Percentiles rank a stretch among this genome's conserved stretches.
These are phyloP conservation scores for Scomber japonicus DNA, from an alignment of 2,113 vertebrate genomes.

Conservation along the genomic window DNA sequence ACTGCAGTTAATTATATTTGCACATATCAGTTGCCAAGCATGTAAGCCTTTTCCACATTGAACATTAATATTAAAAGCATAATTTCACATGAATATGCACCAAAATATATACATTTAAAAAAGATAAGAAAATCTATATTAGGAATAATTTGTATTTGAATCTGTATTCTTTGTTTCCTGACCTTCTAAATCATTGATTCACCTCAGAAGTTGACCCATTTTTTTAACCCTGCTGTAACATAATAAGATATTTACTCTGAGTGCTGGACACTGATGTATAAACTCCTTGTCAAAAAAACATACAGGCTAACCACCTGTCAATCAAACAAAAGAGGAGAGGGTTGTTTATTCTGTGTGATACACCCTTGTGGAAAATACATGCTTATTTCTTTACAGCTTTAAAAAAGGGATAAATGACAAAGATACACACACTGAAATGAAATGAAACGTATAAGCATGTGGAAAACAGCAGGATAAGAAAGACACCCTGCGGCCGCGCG, in stretches of 20 bases:
- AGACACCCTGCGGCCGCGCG: neutral
- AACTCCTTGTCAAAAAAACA: conserved; percentile 20
- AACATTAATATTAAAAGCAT: neutral
- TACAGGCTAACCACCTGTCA: conserved; percentile 53
- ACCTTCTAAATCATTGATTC: no score
- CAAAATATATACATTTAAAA: no score
- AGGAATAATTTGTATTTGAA: no score
- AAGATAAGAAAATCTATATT: no score
- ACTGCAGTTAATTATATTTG: neutral
- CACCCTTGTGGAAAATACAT: conserved; percentile 48
- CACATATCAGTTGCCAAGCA: neutral
- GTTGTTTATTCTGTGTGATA: conserved; percentile 28
- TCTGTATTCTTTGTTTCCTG: no score
- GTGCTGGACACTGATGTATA: neutral
- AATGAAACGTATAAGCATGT: conserved; percentile 67
- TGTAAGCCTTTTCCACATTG: neutral
- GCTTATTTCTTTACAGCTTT: neutral
- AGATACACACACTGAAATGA: conserved; percentile 47
- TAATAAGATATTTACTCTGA: neutral
- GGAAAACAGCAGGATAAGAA: conserved; percentile 66
- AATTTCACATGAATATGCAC: no score
- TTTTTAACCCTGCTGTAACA: neutral
- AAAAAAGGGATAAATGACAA: neutral
- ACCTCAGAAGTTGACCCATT: no score
- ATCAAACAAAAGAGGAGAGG: conserved; percentile 48